Evolutionary conservation across 2,888 invertebrate genomes (phyloP), one percentile per base, ranked within the genome.

Genomic region (Eupithecia tripunctaria): DNA sequence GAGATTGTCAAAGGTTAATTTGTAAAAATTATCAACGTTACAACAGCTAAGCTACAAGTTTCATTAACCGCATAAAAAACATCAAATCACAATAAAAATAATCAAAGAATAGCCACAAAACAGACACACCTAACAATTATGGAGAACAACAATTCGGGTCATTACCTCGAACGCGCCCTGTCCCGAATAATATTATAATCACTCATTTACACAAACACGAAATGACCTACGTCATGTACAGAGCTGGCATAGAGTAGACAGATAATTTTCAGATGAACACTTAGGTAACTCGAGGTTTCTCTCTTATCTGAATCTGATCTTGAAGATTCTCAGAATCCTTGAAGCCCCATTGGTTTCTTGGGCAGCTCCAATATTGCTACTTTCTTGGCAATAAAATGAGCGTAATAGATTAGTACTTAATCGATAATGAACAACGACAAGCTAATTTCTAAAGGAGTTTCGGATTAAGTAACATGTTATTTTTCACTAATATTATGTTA

Each of bases 161-260:
- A 74, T 76, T 80, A 74, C 76, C 73, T 81, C 75, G 72, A 75
- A 74, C 76, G 72, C 67, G 70, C 75, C 77, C 80, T 78, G 80
- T 82, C 82, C 85, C 84, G 87, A 86, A 86, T 85, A 87, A 76
- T 79, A 84, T 84, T 82, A 85, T 84, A 85, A 88, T 88, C 83
- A 87, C 82, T 87, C 84, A 88, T 86, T 85, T 82, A 82, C 85
- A 84, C 82, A 82, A 82, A 85, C 83, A 82, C 81, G 80, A 78
- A 83, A 82, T 88, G 85, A 83, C 86, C 87, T 71, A 67, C 77
- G 79, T 79, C 77, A 77, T 70, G 79, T 78, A 79, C 78, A 79
- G 72, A 67, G 60, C 10, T 15, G 41, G 1, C 82, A 81, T 32
- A 82, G 84, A 85, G 12, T 78, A 78, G 63, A 64, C 36, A 41